Evolutionary conservation across 2,113 vertebrate species (phyloP).

Genomic region (Phodopus roborovskii): DNA sequence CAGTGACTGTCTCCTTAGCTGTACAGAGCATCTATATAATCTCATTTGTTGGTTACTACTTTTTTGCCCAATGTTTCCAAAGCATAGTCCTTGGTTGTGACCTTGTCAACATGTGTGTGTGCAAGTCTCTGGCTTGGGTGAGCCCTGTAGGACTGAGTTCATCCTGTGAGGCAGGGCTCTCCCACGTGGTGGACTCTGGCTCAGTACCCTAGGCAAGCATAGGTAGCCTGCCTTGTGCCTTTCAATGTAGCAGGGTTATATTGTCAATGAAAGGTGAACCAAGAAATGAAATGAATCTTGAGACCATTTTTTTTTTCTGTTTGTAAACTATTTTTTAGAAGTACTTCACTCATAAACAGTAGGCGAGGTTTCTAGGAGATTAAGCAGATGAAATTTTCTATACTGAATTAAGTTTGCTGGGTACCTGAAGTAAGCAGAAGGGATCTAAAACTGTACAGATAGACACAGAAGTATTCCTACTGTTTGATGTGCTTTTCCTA

Average conservation of each 20-base stretch:
- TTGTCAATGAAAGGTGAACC: constrained; percentile 1
- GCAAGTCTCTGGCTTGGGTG: background rate
- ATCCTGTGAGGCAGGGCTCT: background rate
- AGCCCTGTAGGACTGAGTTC: background rate
- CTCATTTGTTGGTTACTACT: background rate
- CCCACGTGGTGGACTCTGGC: too few relatives aligned
- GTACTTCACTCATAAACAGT: background rate
- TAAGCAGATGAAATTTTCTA: background rate
- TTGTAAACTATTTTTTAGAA: constrained; percentile 40
- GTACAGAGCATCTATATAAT: background rate
- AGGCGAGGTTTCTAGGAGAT: constrained; percentile 4
- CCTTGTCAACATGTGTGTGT: background rate
- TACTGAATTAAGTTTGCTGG: constrained; percentile 19
- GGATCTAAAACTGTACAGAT: background rate
- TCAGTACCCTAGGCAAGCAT: background rate
- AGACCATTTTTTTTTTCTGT: constrained; percentile 17
- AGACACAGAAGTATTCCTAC: background rate
- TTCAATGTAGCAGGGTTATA: constrained; percentile 1
- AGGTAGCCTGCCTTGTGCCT: background rate
- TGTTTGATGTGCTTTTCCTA: constrained; percentile 21
- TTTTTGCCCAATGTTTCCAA: background rate
- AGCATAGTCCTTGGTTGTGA: background rate
- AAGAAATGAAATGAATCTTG: constrained; percentile 3
- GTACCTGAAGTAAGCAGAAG: background rate
- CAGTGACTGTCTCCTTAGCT: background rate